These are phyloP conservation scores for Rostratula benghalensis DNA, from an alignment of 2,113 vertebrate genomes.

Conservation along the genomic window DNA sequence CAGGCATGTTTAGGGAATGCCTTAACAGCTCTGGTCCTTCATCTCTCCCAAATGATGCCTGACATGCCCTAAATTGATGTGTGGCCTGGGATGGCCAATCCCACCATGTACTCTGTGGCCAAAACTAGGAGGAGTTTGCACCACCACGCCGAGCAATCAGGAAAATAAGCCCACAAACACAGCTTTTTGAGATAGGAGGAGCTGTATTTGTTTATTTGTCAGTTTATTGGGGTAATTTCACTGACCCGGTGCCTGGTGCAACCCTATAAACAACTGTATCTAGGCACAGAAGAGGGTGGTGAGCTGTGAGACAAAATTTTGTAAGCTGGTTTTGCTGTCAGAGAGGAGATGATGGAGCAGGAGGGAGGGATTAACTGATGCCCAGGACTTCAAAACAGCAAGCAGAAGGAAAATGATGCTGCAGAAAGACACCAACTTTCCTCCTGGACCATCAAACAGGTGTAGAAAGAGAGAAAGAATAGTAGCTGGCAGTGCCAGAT, in stretches of 20 bases:
- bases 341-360: neutral
- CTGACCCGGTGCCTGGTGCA: neutral
- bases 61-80: neutral
- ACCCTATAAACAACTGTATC: neutral
- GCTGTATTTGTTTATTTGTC: neutral
- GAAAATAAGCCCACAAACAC: fast-evolving
- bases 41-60: neutral
- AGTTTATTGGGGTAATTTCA: neutral
- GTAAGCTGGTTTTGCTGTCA: neutral
- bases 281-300: neutral
- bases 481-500: neutral
- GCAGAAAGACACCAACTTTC: neutral
- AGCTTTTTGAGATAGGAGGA: neutral
- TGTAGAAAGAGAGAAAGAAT: neutral
- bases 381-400: neutral
- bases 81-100: neutral
- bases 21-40: neutral
- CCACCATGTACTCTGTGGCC: neutral
- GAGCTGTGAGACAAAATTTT: neutral
- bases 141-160: neutral
- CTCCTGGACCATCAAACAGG: neutral
- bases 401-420: neutral
- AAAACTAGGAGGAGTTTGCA: neutral
- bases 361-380: neutral
- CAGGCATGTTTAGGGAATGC: neutral